A percentile compares a stretch with the other conserved stretches of the same genome.
Conservation (phyloP, 2,113 vertebrate species). For the Amphiprion ocellaris region DNA sequence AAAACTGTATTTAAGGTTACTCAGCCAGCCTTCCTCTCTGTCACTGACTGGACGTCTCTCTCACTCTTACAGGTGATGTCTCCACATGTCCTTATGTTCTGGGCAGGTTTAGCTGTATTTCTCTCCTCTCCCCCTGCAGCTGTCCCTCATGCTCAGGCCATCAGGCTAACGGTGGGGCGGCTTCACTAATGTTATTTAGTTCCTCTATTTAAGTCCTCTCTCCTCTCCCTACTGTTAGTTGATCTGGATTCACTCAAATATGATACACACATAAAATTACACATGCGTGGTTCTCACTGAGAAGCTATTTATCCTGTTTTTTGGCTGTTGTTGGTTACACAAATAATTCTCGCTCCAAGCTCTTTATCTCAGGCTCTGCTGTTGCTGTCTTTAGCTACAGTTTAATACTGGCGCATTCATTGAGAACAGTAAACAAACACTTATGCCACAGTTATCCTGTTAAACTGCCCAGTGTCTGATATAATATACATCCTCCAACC, state of each 20-base stretch:
- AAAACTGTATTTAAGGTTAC: no score
- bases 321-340: neutral
- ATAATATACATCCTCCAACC: no score
- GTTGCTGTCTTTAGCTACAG: neutral
- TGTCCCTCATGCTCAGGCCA: neutral
- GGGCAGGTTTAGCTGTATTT: neutral
- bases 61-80: neutral
- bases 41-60: neutral
- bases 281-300: neutral
- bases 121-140: neutral
- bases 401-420: neutral
- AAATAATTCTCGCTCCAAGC: neutral
- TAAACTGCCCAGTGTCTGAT: neutral
- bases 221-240: neutral
- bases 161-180: neutral
- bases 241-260: neutral
- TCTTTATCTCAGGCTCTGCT: neutral
- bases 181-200: no score
- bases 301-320: neutral
- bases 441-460: neutral
- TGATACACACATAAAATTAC: neutral
- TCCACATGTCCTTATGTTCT: neutral
- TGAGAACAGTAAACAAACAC: constrained; percentile 12
- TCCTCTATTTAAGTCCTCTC: neutral
- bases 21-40: no score